Base-by-base conservation (phyloP, 2,888 invertebrate genomes). In the Agriopis aurantiaria region DNA sequence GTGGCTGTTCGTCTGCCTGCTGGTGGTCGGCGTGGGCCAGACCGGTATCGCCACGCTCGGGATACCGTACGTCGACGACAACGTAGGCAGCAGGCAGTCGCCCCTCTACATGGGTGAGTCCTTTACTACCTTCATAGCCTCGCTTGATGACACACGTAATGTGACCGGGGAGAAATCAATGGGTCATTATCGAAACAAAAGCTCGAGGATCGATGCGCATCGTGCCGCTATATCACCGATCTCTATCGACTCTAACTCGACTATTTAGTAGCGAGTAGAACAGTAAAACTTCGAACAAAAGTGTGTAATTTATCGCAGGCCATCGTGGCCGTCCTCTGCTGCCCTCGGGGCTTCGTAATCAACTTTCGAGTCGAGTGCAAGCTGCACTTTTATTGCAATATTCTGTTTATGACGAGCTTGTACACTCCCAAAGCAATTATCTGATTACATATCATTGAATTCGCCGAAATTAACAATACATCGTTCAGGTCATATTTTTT, bases 21-120 rank as follows among this genome's bases (percentile, higher is more conserved):
- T 98, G 64, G 97, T 98, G 70, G 98, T 98, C 51, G 98, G 98
- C 61, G 97, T 98, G 91, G 98, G 98, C 0, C 98, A 98, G 92
- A 98, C 98, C 0, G 98, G 98, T 12, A 98, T 98, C 67, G 97
- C 98, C 79, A 98, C 98, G 23, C 95, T 98, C 53, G 98, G 98
- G 17, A 98, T 98, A 81, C 98, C 98, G 6, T 98, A 98, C 88
- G 98, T 98, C 76, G 98, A 98, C 81, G 98, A 98, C 89, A 98
- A 98, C 89, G 98, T 98, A 70, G 97, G 98, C 81, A 98, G 97
- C 91, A 96, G 97, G 82, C 98, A 98, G 89, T 98, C 98, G 69
- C 98, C 98, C 41, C 95, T 98, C 78, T 98, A 98, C 92, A 98
- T 98, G 94, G 97, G 97, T 97, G 90, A 96, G 96, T 94, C 49